Conservation (phyloP, 1,140 invertebrate species). For the Dendroctonus ponderosae region DNA sequence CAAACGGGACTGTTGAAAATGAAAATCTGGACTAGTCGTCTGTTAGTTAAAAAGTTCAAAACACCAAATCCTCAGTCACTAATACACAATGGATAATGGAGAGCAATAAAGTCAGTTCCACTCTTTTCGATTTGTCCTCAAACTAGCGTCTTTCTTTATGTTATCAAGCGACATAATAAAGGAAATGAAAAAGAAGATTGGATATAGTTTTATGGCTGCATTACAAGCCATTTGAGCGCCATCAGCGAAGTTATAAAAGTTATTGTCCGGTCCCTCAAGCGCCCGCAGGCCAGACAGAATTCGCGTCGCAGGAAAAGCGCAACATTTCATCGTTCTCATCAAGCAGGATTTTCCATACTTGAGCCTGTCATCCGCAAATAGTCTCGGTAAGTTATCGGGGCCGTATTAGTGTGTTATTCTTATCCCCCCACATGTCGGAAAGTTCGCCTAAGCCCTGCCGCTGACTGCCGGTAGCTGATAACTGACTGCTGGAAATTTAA, state of each 20-base stretch:
- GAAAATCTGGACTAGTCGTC: too few species aligned
- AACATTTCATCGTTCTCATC: background rate
- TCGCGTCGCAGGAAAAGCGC: background rate
- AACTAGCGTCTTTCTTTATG: background rate
- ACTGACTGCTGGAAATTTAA: slow-evolving; percentile 17
- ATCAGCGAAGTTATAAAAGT: slow-evolving; percentile 13
- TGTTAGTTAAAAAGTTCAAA: too few species aligned
- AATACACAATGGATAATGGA: too few species aligned
- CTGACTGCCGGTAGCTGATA: slow-evolving; percentile 16
- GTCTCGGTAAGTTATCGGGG: too few species aligned
- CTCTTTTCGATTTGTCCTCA: too few species aligned
- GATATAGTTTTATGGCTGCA: slow-evolving; percentile 7
- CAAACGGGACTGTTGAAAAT: too few species aligned
- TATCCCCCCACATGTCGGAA: slow-evolving; percentile 13
- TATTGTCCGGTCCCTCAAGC: slow-evolving; percentile 3
- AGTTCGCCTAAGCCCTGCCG: slow-evolving; percentile 10
- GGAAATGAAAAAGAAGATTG: slow-evolving; percentile 12
- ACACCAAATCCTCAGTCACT: too few species aligned
- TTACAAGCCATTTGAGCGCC: slow-evolving; percentile 6
- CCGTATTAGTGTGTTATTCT: slow-evolving; percentile 16
- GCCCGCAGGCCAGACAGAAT: background rate
- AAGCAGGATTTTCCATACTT: background rate
- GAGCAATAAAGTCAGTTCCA: too few species aligned
- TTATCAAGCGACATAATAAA: slow-evolving; percentile 5
- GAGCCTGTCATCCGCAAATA: too few species aligned